phyloP scores from a whole-genome alignment of 2,797 vertebrate genomes.

The Jordanella pulchra region DNA sequence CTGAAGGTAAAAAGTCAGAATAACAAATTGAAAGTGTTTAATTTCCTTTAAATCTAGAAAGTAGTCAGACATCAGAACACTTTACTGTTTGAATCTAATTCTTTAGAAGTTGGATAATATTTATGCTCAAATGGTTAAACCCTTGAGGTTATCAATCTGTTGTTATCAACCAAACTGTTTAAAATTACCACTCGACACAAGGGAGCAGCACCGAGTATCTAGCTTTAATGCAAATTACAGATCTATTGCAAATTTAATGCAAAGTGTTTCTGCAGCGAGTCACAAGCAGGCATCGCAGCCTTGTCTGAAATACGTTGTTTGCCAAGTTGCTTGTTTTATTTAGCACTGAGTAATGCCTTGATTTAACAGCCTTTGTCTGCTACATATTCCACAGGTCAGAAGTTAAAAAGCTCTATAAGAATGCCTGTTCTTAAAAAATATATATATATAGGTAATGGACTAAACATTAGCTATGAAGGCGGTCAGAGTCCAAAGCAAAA shows the following conservation, averaged over 20 bases:
- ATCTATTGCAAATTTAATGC: too few species aligned
- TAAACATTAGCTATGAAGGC: too few species aligned
- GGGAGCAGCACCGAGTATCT: background rate
- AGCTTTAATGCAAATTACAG: background rate
- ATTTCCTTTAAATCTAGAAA: background rate
- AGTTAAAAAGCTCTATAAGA: too few species aligned
- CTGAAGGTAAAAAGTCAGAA: constrained; percentile 55
- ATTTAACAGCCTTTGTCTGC: background rate
- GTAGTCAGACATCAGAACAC: background rate
- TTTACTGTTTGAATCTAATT: background rate
- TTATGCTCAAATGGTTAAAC: background rate
- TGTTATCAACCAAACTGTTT: background rate
- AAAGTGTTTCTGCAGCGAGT: background rate
- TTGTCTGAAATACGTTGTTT: background rate
- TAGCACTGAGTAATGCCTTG: background rate
- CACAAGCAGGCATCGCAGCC: background rate
- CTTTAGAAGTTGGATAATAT: background rate
- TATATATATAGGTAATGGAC: too few species aligned
- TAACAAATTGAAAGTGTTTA: background rate
- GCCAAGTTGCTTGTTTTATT: background rate
- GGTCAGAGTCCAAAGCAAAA: too few species aligned
- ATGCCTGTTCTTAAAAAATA: too few species aligned
- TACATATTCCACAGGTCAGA: background rate
- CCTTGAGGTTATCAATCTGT: background rate
- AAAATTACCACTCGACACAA: background rate